Conservation (phyloP, 92 coral and sea anemone species). For the Actinernus sp. region DNA sequence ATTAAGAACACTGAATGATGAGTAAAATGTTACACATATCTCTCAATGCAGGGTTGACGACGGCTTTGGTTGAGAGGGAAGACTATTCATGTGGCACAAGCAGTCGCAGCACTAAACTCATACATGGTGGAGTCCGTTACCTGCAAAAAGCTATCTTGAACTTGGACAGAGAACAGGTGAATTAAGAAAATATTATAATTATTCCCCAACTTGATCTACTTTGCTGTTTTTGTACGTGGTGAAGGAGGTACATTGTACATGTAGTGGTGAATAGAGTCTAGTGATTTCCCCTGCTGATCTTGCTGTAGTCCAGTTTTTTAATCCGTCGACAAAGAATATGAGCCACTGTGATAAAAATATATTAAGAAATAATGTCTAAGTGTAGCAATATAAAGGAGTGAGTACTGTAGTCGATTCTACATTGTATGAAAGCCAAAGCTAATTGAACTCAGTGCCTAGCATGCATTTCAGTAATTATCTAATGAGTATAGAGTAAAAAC, state of each 20-base stretch:
- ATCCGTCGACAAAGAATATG: no score
- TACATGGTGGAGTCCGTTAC: conserved; percentile 98
- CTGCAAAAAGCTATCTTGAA: conserved; percentile 94
- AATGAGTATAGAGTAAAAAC: no score
- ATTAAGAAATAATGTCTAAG: no score
- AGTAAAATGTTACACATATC: no score
- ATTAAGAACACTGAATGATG: no score
- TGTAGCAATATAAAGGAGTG: no score
- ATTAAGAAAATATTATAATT: background rate
- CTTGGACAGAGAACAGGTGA: conserved; percentile 93
- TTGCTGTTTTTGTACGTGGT: background rate
- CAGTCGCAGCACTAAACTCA: conserved; percentile 96
- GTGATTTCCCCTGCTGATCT: background rate
- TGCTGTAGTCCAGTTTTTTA: no score
- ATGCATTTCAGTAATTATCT: no score
- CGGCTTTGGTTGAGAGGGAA: conserved; percentile 94
- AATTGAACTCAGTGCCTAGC: no score
- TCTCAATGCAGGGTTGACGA: conserved; percentile 82
- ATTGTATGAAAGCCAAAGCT: no score
- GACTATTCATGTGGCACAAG: conserved; percentile 97
- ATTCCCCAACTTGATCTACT: background rate
- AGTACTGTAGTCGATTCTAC: no score
- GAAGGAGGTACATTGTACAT: background rate
- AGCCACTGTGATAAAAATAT: no score
- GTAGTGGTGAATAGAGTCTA: background rate